Conservation (phyloP, 2,797 vertebrate genomes). For the Phrynocephalus guinanensis region DNA sequence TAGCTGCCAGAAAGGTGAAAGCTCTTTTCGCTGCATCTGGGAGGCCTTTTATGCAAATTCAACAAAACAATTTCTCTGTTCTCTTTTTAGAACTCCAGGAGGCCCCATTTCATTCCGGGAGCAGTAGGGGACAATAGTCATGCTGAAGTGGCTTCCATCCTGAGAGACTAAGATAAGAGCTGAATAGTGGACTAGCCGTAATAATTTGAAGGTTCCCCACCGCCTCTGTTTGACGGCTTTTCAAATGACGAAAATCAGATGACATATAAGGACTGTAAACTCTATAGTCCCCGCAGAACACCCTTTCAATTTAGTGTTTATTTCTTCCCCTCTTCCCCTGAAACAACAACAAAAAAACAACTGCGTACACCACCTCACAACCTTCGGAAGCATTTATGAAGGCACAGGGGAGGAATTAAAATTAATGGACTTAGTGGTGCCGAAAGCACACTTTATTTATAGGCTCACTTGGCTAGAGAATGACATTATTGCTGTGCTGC, state of each 20-base stretch:
- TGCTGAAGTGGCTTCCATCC: constrained; percentile 74
- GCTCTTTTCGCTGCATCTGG: constrained; percentile 65
- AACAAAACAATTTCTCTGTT: constrained; percentile 73
- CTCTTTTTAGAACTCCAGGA: constrained; percentile 68
- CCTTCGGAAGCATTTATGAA: neutral
- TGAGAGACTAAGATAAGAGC: constrained; percentile 77
- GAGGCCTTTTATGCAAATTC: constrained; percentile 75
- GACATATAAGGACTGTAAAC: constrained; percentile 64
- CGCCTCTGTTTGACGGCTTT: constrained; percentile 66
- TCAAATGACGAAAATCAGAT: constrained; percentile 72
- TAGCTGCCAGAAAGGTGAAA: constrained; percentile 61
- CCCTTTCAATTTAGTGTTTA: constrained; percentile 42
- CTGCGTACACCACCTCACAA: neutral
- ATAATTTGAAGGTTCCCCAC: constrained; percentile 63
- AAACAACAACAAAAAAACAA: neutral
- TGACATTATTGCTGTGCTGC: neutral
- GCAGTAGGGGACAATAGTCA: constrained; percentile 64
- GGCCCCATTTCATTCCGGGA: constrained; percentile 72
- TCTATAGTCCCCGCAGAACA: constrained; percentile 34
- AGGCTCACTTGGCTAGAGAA: neutral
- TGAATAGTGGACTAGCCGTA: constrained; percentile 63
- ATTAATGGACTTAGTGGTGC: constrained; percentile 3
- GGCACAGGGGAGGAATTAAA: neutral
- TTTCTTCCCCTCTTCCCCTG: neutral
- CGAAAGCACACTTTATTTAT: constrained; percentile 23